Evolutionary conservation across 1,140 invertebrate species (phyloP).

Genomic region (Dolichoris vasculosae): DNA sequence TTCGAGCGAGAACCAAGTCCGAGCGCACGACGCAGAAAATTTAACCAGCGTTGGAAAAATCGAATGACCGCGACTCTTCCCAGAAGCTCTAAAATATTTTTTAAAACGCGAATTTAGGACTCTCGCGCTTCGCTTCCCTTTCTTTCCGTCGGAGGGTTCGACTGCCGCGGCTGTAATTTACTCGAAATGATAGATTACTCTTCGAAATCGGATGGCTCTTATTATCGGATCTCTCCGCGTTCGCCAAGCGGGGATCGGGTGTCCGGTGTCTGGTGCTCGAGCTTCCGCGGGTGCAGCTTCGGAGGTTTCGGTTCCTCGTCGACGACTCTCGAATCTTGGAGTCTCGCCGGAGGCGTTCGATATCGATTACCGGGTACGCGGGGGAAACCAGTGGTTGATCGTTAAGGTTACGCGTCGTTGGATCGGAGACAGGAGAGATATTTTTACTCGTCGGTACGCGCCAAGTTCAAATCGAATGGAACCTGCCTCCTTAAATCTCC

Average conservation of each 20-base stretch:
- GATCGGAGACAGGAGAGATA: not conserved
- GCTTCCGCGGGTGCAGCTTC: not conserved
- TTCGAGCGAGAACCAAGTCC: not conserved
- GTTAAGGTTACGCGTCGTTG: not conserved
- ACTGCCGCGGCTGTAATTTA: not conserved
- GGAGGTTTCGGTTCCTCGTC: not conserved
- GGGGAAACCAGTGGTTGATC: not conserved
- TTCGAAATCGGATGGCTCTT: not conserved
- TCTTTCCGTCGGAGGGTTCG: not conserved
- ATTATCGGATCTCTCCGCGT: not conserved
- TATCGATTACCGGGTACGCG: not conserved
- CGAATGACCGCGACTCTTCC: not conserved
- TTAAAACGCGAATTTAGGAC: not conserved
- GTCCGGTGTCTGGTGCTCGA: not conserved
- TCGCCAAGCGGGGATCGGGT: not conserved
- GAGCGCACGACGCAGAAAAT: not conserved
- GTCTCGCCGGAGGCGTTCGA: not conserved
- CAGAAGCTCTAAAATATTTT: not conserved
- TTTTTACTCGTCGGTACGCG: not conserved
- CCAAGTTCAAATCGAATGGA: not conserved
- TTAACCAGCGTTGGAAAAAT: not conserved
- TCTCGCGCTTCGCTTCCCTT: no score
- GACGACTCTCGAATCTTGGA: not conserved
- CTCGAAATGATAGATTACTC: not conserved
- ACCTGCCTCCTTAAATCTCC: not conserved